Conservation (phyloP, 2,113 vertebrate genomes). For the Tyto alba region DNA sequence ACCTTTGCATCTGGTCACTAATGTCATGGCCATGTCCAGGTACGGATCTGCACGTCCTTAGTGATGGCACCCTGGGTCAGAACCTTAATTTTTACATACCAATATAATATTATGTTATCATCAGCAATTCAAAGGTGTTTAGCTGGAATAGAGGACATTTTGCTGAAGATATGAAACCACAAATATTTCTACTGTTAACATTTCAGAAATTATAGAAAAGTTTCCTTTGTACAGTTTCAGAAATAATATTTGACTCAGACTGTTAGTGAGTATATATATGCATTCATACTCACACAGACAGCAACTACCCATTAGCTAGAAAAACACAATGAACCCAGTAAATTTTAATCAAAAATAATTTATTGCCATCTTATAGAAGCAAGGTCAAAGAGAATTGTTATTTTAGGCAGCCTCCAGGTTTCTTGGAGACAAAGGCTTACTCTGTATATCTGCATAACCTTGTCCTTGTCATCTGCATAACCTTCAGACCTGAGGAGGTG, state of each 20-base stretch:
- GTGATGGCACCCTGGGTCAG: not conserved
- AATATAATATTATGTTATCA: not conserved
- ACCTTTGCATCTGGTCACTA: not conserved
- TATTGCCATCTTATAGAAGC: not conserved
- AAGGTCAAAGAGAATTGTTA: not conserved
- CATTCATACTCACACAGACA: not conserved
- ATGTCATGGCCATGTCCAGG: not conserved
- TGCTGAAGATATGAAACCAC: not conserved
- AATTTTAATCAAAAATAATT: not conserved
- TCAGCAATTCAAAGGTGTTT: not conserved
- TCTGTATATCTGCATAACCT: not conserved
- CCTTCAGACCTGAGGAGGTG: not conserved
- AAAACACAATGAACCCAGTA: not conserved
- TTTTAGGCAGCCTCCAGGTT: slow-evolving; percentile 4
- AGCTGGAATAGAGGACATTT: not conserved
- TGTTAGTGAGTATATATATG: not conserved
- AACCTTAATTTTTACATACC: not conserved
- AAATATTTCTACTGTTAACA: not conserved
- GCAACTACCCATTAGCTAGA: not conserved
- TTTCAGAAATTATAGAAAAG: not conserved
- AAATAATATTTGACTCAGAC: not conserved
- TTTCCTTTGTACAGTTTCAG: not conserved
- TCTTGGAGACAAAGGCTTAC: not conserved
- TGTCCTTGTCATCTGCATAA: not conserved
- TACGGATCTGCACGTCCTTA: not conserved